A percentile compares a stretch with the other conserved stretches of the same genome.
phyloP scores from a whole-genome alignment of 2,797 vertebrate genomes.

The Oryzias sinensis region DNA sequence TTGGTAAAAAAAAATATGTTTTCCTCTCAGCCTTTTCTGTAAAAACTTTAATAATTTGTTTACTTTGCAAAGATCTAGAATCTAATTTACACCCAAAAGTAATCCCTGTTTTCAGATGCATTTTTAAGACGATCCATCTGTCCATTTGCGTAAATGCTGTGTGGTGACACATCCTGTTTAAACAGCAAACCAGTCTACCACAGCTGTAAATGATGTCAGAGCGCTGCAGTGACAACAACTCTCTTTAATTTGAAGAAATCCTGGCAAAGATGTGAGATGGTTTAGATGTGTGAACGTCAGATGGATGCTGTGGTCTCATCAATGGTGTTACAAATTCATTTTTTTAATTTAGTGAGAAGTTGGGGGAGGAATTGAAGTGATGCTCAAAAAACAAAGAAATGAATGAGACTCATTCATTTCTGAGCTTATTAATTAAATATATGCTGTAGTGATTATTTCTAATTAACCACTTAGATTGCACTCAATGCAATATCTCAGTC shows the following conservation, averaged over 20 bases:
- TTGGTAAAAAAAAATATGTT: too few species aligned
- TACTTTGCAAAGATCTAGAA: conserved; percentile 1
- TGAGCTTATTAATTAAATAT: neutral
- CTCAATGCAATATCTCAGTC: too few species aligned
- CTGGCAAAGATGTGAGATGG: conserved; percentile 45
- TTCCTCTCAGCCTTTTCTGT: too few species aligned
- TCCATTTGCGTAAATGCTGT: conserved; percentile 18
- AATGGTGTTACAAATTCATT: conserved; percentile 35
- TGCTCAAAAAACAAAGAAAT: conserved; percentile 12
- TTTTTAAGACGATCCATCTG: conserved; percentile 24
- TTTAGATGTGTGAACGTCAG: conserved; percentile 56
- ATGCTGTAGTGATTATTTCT: neutral
- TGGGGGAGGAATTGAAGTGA: conserved; percentile 31
- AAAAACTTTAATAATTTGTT: neutral
- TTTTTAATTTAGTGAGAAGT: conserved; percentile 19
- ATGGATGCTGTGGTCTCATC: conserved; percentile 51
- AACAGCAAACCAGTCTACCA: conserved; percentile 24
- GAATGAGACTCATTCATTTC: conserved; percentile 16
- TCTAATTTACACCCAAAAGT: conserved; percentile 11
- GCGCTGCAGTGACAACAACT: conserved; percentile 39
- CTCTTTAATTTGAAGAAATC: conserved; percentile 29
- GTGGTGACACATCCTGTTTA: conserved; percentile 37
- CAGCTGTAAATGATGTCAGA: conserved; percentile 55
- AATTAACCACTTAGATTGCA: too few species aligned
- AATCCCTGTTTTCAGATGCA: conserved; percentile 3